These are phyloP conservation scores for Ferrisia virgata DNA, from an alignment of 2,888 invertebrate species.

Conservation along the genomic window DNA sequence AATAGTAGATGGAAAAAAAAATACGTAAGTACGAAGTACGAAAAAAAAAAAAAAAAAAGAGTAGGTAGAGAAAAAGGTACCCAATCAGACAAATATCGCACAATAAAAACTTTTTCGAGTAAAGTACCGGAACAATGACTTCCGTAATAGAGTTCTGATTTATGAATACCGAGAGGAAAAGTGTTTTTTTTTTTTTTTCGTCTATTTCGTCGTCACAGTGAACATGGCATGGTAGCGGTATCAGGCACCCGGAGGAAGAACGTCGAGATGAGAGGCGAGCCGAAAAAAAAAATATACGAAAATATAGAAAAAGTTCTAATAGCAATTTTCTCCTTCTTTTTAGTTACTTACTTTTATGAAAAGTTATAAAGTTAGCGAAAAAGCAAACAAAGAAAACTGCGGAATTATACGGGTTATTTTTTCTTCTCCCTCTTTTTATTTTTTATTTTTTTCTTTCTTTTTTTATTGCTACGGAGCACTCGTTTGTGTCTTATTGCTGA, in stretches of 20 bases:
- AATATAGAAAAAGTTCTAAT: slow-evolving; percentile 33
- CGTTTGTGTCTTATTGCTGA: too few species aligned
- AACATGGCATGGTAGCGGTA: not conserved
- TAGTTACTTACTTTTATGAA: slow-evolving; percentile 25
- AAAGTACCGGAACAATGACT: slow-evolving; percentile 31
- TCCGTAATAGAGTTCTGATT: slow-evolving; percentile 33
- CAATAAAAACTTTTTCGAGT: slow-evolving; percentile 27
- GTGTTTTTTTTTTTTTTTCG: slow-evolving; percentile 10
- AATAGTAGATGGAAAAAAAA: not conserved
- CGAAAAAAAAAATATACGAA: not conserved
- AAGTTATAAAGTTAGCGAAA: slow-evolving; percentile 6
- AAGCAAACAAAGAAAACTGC: slow-evolving; percentile 16
- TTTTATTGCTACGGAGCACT: not conserved
- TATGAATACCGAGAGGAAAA: slow-evolving; percentile 32
- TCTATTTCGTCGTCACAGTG: not conserved
- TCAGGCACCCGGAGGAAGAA: not conserved
- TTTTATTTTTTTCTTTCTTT: not conserved
- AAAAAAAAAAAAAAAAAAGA: not conserved
- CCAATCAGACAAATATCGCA: slow-evolving; percentile 31
- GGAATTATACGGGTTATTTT: not conserved
- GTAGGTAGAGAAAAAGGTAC: not conserved
- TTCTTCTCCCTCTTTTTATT: too few species aligned
- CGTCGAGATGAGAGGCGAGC: not conserved
- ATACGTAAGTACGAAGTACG: too few species aligned
- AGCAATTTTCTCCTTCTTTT: slow-evolving; percentile 24